phyloP scores from a whole-genome alignment of 2,888 invertebrate species.

The Pristionchus mayeri region DNA sequence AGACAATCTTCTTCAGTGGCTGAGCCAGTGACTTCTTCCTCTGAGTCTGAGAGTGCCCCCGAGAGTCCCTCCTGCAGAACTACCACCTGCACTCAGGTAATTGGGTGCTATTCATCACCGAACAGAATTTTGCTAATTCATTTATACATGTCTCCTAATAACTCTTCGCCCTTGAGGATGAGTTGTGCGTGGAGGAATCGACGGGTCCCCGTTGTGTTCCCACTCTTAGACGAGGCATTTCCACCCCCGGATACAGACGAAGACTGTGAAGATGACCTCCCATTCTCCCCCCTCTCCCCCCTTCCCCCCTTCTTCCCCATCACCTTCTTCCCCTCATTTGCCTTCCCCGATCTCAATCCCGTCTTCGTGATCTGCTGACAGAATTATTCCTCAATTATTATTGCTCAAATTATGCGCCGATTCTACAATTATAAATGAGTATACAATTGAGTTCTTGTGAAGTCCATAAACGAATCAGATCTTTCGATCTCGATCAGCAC shows the following conservation, averaged over 20 bases:
- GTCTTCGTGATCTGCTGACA: conserved; percentile 12
- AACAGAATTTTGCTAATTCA: background rate
- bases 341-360: conserved; percentile 16
- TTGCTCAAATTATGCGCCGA: background rate
- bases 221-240: background rate
- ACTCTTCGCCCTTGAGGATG: background rate
- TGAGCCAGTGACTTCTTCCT: background rate
- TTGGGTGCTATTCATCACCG: background rate
- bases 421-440: background rate
- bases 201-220: conserved; percentile 4
- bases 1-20: background rate
- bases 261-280: background rate
- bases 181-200: conserved; percentile 5
- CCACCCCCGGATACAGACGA: conserved; percentile 21
- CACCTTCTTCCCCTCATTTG: background rate
- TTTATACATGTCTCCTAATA: background rate
- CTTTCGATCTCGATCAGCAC: background rate
- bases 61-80: background rate
- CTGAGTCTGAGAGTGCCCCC: background rate
- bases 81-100: background rate
- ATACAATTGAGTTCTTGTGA: background rate
- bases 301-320: background rate
- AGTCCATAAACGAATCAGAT: background rate
- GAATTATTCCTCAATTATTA: background rate
- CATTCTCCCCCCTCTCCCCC: background rate